phyloP scores from a whole-genome alignment of 23 tunicate genomes.

The Clavelina lepadiformis region DNA sequence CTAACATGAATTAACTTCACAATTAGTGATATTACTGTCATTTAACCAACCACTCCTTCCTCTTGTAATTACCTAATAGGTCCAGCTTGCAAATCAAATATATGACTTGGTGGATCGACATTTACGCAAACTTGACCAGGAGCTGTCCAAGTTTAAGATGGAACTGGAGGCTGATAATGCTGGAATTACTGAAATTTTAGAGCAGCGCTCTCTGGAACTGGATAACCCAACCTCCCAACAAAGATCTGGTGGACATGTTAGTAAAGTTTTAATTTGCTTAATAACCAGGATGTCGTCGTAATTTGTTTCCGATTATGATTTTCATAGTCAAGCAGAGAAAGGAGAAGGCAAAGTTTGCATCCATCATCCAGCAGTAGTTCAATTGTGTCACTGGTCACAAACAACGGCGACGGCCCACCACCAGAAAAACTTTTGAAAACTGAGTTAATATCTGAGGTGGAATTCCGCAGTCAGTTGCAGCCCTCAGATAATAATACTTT shows the following conservation, averaged over 20 bases:
- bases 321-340: constrained; percentile 5
- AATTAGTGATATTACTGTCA: no score
- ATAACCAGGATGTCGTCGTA: not conserved
- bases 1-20: no score
- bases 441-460: not conserved
- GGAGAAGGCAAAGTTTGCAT: not conserved
- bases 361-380: constrained; percentile 5
- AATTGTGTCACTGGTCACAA: not conserved
- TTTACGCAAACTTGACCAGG: constrained; percentile 80
- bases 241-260: constrained; percentile 13
- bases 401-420: constrained; percentile 5
- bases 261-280: no score
- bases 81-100: constrained; percentile 73
- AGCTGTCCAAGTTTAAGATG: constrained; percentile 78
- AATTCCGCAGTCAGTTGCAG: no score
- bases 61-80: constrained; percentile 19
- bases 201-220: constrained; percentile 65
- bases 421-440: constrained; percentile 13
- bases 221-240: constrained; percentile 47
- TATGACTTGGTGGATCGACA: constrained; percentile 83
- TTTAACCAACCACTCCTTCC: no score
- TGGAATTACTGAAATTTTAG: constrained; percentile 85
- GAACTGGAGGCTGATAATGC: constrained; percentile 93
- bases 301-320: not conserved
- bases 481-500: no score